Evolutionary conservation across 1,140 invertebrate genomes (phyloP).

Genomic region (Brachionus koreanus): DNA sequence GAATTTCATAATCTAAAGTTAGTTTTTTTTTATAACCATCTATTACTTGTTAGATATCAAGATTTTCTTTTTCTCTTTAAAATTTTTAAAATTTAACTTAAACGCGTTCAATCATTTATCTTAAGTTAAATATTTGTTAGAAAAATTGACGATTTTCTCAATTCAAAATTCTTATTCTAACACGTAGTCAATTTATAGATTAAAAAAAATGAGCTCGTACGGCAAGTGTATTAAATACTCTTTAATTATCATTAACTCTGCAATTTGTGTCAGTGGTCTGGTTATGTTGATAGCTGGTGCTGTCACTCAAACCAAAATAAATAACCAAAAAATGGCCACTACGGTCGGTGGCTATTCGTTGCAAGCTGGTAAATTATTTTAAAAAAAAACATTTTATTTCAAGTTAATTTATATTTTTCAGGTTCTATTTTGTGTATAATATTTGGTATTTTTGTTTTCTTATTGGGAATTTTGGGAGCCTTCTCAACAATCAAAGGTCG

Average conservation of each 20-base stretch:
- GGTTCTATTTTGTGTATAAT: constrained; percentile 30
- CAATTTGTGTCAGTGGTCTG: constrained; percentile 20
- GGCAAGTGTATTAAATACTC: constrained; percentile 37
- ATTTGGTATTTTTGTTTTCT: constrained; percentile 26
- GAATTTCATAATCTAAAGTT: constrained; percentile 22
- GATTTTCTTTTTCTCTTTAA: neutral
- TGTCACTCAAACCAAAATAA: neutral
- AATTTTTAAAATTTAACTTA: constrained; percentile 10
- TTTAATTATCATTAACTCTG: neutral
- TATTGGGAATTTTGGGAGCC: constrained; percentile 5
- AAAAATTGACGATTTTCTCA: neutral
- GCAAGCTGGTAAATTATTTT: neutral
- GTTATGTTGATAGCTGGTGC: constrained; percentile 40
- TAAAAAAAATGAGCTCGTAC: constrained; percentile 13
- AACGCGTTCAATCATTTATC: constrained; percentile 5
- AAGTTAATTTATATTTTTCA: neutral
- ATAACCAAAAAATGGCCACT: constrained; percentile 6
- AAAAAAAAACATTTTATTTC: neutral
- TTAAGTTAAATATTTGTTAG: neutral
- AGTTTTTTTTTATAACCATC: constrained; percentile 1
- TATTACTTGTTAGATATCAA: constrained; percentile 17
- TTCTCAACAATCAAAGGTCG: constrained; percentile 23
- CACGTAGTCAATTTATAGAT: constrained; percentile 35
- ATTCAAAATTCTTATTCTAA: neutral
- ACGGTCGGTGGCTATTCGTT: constrained; percentile 5